These are phyloP conservation scores for Drosophila melanica DNA, from an alignment of 1,140 invertebrate genomes.

Conservation along the genomic window DNA sequence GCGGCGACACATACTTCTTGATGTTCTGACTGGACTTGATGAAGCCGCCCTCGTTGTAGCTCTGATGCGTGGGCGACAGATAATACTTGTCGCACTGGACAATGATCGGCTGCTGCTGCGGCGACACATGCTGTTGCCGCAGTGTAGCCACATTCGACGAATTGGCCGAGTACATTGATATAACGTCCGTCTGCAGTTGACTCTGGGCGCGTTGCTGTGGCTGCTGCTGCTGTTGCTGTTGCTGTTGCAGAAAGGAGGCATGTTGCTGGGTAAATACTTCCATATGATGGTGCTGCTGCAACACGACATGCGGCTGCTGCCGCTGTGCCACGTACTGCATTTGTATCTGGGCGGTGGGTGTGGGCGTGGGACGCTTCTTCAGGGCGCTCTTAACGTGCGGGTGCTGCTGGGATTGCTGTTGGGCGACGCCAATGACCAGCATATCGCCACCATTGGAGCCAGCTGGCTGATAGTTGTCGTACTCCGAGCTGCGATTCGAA, in stretches of 20 bases:
- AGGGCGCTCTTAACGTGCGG: constrained; percentile 71
- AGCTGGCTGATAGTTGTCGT: constrained; percentile 75
- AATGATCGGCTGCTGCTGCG: constrained; percentile 75
- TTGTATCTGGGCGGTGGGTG: constrained; percentile 47
- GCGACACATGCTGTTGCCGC: constrained; percentile 69
- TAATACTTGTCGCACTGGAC: constrained; percentile 83
- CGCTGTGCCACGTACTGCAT: constrained; percentile 55
- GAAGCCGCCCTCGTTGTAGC: constrained; percentile 76
- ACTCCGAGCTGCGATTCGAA: constrained; percentile 79
- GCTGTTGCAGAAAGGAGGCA: constrained; percentile 25
- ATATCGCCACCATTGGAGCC: constrained; percentile 58
- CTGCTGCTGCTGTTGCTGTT: constrained; percentile 47
- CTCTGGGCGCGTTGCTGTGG: constrained; percentile 34
- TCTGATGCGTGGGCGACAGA: constrained; percentile 79
- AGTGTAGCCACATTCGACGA: constrained; percentile 80
- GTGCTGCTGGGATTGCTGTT: constrained; percentile 66
- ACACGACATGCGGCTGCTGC: constrained; percentile 37
- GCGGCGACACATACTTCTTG: constrained; percentile 76
- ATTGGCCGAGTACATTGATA: constrained; percentile 78
- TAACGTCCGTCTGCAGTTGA: constrained; percentile 52
- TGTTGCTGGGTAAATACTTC: constrained; percentile 19
- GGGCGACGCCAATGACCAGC: constrained; percentile 70
- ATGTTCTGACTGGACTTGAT: constrained; percentile 83
- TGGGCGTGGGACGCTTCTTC: constrained; percentile 69
- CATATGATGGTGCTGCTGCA: constrained; percentile 41